These are phyloP conservation scores for Periplaneta americana DNA, from an alignment of 1,140 invertebrate species.

Conservation along the genomic window DNA sequence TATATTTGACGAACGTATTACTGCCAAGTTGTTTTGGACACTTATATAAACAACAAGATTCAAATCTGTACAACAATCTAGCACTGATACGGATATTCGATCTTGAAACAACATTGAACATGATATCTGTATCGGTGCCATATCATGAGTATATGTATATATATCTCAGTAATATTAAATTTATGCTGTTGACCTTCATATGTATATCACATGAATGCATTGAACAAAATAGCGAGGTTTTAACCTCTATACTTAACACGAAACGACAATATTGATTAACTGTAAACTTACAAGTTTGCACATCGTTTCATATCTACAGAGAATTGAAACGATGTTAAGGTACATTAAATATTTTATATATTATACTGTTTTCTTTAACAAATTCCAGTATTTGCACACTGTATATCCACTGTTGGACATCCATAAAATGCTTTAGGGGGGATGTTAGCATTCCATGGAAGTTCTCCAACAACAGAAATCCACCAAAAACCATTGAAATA, in stretches of 20 bases:
- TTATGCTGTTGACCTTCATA: neutral
- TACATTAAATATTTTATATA: neutral
- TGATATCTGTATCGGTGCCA: neutral
- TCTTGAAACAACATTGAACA: neutral
- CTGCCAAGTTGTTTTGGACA: neutral
- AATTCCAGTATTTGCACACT: neutral
- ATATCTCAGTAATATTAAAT: neutral
- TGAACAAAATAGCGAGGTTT: neutral
- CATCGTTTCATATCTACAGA: neutral
- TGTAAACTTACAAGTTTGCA: neutral
- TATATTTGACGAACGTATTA: neutral
- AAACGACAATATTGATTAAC: neutral
- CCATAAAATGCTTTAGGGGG: neutral
- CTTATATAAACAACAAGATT: neutral
- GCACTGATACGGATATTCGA: neutral
- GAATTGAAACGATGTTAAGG: neutral
- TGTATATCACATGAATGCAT: neutral
- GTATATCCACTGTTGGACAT: neutral
- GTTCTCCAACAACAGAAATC: neutral
- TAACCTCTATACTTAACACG: neutral
- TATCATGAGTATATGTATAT: neutral
- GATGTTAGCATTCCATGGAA: neutral
- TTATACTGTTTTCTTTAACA: neutral
- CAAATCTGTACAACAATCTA: neutral
- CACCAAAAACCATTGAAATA: neutral